A percentile compares a stretch with the other conserved stretches of the same genome.
These are phyloP conservation scores for Halcyon chelicuti DNA, from an alignment of 2,797 vertebrate species.

Conservation along the genomic window DNA sequence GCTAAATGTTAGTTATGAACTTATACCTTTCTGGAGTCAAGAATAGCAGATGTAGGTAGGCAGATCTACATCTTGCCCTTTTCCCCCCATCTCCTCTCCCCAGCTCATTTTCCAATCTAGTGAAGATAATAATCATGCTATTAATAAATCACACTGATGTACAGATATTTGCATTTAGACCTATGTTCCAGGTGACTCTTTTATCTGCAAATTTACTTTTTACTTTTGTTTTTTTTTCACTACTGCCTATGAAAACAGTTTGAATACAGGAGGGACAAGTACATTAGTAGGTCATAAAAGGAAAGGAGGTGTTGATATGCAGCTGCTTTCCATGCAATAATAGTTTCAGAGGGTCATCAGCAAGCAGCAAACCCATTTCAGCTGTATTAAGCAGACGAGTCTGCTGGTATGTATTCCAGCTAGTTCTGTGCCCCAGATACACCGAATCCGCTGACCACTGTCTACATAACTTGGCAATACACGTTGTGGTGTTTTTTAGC, in stretches of 20 bases:
- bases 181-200: not conserved
- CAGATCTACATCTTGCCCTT: not conserved
- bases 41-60: not conserved
- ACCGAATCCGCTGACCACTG: not conserved
- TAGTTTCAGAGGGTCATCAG: not conserved
- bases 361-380: not conserved
- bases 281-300: not conserved
- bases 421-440: not conserved
- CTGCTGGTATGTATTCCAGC: not conserved
- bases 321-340: not conserved
- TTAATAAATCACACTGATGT: not conserved
- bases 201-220: not conserved
- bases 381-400: not conserved
- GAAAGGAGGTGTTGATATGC: not conserved
- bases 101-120: not conserved
- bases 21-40: not conserved
- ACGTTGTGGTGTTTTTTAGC: not conserved
- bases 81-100: not conserved
- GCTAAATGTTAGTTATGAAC: not conserved
- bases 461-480: not conserved
- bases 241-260: not conserved
- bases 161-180: not conserved
- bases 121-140: not conserved
- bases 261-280: not conserved
- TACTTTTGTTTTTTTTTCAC: not conserved